Conservation (phyloP, 1,140 invertebrate species). For the Hyphantria cunea region DNA sequence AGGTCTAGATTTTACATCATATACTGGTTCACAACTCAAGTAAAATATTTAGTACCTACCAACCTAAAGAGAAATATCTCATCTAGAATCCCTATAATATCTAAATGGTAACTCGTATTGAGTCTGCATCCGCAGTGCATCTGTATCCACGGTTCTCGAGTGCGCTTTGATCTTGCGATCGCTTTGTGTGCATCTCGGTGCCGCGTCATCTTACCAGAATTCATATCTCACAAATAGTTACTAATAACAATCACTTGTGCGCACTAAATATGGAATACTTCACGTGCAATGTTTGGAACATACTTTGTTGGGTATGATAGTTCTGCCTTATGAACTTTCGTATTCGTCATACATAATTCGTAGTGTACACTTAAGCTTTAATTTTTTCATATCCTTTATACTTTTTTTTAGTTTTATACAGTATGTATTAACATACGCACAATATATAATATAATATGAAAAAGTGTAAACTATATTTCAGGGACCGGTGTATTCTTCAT, state of each 20-base stretch:
- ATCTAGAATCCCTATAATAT: not conserved
- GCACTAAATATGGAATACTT: not conserved
- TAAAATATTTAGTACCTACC: too few relatives aligned
- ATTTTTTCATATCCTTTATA: too few relatives aligned
- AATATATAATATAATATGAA: too few relatives aligned
- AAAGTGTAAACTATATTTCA: too few relatives aligned
- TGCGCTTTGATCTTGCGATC: constrained; percentile 20
- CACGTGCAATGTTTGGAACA: not conserved
- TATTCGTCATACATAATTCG: too few relatives aligned
- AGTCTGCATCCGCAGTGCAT: constrained; percentile 26
- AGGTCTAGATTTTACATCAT: too few relatives aligned
- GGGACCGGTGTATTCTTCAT: too few relatives aligned
- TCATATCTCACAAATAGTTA: not conserved
- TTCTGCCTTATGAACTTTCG: not conserved
- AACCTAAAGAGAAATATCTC: not conserved
- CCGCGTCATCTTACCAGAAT: not conserved
- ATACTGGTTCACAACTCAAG: too few relatives aligned
- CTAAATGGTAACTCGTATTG: not conserved
- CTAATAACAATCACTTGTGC: not conserved
- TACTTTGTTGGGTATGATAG: not conserved
- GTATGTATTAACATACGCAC: too few relatives aligned
- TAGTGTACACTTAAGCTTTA: too few relatives aligned
- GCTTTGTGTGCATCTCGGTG: constrained; percentile 1
- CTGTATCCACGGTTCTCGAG: constrained; percentile 19
- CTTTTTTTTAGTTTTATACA: too few relatives aligned